Conservation (phyloP, 2,888 invertebrate genomes). For the Hermaeophaga mercurialis region DNA sequence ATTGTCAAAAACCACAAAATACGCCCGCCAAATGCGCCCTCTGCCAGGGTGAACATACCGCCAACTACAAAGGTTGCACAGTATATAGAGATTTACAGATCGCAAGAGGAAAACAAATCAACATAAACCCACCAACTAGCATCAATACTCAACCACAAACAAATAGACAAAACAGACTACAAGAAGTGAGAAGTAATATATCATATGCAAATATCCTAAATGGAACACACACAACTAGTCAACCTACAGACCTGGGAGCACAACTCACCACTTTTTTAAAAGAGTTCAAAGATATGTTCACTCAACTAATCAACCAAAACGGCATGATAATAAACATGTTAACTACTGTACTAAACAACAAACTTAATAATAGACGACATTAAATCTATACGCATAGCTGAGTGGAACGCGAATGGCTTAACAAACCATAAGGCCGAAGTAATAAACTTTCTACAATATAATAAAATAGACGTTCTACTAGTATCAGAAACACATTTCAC, state of each 20-base stretch:
- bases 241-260: slow-evolving; percentile 1
- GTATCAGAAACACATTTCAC: too few relatives aligned
- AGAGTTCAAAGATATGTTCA: slow-evolving; percentile 16
- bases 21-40: slow-evolving; percentile 12
- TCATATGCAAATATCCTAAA: background rate
- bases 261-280: slow-evolving; percentile 4
- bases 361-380: slow-evolving; percentile 6
- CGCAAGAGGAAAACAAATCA: too few relatives aligned
- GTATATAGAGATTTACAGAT: too few relatives aligned
- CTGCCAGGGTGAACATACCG: slow-evolving; percentile 15
- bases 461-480: slow-evolving; percentile 39
- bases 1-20: background rate
- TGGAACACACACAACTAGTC: background rate
- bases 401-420: slow-evolving; percentile 30
- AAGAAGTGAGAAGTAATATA: too few relatives aligned
- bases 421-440: slow-evolving; percentile 35
- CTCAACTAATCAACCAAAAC: slow-evolving; percentile 11
- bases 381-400: slow-evolving; percentile 5
- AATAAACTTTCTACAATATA: slow-evolving; percentile 26
- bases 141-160: too few relatives aligned
- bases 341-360: slow-evolving; percentile 2
- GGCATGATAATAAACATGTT: slow-evolving; percentile 2
- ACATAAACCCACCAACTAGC: too few relatives aligned
- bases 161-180: too few relatives aligned
- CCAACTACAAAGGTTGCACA: slow-evolving; percentile 12